A percentile compares a stretch with the other conserved stretches of the same genome.
Evolutionary conservation across 2,113 vertebrate genomes (phyloP).

Genomic region (Paraplagusia blochii): DNA sequence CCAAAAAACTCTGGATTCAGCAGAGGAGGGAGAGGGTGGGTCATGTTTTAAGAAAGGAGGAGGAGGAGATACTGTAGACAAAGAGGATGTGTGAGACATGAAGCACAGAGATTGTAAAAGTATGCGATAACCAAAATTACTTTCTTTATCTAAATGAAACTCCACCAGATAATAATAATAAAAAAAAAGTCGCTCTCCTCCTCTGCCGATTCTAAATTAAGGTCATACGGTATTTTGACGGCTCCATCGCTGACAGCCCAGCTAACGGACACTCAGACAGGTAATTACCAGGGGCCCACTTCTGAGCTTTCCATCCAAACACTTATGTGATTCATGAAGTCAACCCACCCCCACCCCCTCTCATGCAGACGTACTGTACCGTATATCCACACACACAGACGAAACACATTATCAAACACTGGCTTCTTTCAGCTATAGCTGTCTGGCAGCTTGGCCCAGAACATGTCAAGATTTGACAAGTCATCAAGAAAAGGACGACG

Average conservation of each 20-base stretch:
- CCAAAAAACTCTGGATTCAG: conserved; percentile 81
- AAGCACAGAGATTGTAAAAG: conserved; percentile 50
- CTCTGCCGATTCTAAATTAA: conserved; percentile 15
- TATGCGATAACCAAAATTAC: conserved; percentile 6
- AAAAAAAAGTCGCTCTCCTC: not conserved
- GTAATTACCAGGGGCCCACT: conserved; percentile 46
- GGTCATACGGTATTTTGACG: conserved; percentile 27
- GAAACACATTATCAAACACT: conserved; percentile 30
- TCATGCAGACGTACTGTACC: not conserved
- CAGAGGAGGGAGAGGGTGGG: conserved; percentile 63
- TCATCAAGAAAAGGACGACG: not conserved
- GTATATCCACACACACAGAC: conserved; percentile 15
- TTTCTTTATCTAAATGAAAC: conserved; percentile 24
- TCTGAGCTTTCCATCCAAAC: conserved; percentile 25
- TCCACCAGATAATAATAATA: too few species aligned
- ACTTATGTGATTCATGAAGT: conserved; percentile 24
- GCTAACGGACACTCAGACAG: conserved; percentile 50
- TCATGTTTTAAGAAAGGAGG: conserved; percentile 60
- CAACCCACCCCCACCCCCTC: conserved; percentile 17
- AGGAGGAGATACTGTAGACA: conserved; percentile 4
- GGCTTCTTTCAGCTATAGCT: conserved; percentile 27
- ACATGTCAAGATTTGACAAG: conserved; percentile 11
- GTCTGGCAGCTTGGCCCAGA: conserved; percentile 12
- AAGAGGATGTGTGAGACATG: conserved; percentile 41
- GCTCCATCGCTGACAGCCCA: conserved; percentile 38